Evolutionary conservation across 1,140 invertebrate genomes (phyloP).

Genomic region (Hyles vespertilio): DNA sequence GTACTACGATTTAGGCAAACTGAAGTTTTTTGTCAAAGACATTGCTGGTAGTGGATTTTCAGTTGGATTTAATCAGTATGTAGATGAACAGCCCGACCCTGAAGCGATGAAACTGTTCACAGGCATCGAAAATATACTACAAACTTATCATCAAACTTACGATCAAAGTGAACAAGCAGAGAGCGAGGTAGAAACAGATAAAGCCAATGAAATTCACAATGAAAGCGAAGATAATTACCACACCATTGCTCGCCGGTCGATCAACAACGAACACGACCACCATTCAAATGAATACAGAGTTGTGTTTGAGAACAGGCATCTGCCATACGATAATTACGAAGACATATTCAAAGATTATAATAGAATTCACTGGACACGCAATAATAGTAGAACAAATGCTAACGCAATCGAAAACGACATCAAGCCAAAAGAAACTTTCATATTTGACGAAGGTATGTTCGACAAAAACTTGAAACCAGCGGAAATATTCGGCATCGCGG

Average conservation of each 20-base stretch:
- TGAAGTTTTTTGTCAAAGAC: constrained; percentile 52
- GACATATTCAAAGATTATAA: constrained; percentile 20
- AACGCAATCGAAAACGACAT: no score
- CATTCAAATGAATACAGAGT: constrained; percentile 37
- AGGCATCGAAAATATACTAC: constrained; percentile 51
- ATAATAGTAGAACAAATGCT: no score
- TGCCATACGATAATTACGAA: constrained; percentile 29
- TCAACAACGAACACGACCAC: constrained; percentile 23
- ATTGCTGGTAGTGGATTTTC: constrained; percentile 57
- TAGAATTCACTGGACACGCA: no score
- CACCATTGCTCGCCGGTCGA: constrained; percentile 19
- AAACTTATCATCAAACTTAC: constrained; percentile 47
- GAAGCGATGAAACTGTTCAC: constrained; percentile 55
- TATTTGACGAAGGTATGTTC: constrained; percentile 33
- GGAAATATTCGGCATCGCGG: constrained; percentile 37
- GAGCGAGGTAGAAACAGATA: constrained; percentile 4
- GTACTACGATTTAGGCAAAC: constrained; percentile 33
- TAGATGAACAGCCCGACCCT: constrained; percentile 50
- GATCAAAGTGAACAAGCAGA: constrained; percentile 22
- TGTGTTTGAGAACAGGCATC: constrained; percentile 23
- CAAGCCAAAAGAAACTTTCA: not conserved
- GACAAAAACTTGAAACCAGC: constrained; percentile 35
- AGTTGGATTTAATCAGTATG: constrained; percentile 58
- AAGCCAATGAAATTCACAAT: not conserved
- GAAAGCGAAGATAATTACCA: constrained; percentile 20